Conservation (phyloP, 2,888 invertebrate species). For the Sericinus montela region DNA sequence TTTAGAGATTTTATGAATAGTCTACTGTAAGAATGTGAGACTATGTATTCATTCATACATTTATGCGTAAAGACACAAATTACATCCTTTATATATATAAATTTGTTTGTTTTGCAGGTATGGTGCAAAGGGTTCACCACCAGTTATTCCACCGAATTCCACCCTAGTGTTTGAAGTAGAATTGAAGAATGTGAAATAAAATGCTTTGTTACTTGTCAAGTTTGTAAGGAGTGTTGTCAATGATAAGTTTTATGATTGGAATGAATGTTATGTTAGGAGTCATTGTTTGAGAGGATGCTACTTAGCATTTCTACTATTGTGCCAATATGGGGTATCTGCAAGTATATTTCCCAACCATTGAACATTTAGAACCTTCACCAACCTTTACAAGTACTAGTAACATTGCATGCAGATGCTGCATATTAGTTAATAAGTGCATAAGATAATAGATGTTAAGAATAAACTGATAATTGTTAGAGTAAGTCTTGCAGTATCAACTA, state of each 20-base stretch:
- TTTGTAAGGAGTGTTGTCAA: not conserved
- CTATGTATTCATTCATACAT: no score
- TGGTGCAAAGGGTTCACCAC: slow-evolving; percentile 87
- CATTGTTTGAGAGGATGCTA: slow-evolving; percentile 40
- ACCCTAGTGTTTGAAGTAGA: slow-evolving; percentile 94
- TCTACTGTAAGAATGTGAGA: no score
- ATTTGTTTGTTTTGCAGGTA: slow-evolving; percentile 83
- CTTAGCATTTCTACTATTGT: slow-evolving; percentile 30
- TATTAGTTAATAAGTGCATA: slow-evolving; percentile 32
- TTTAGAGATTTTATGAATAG: no score
- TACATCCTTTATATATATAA: no score
- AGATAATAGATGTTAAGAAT: slow-evolving; percentile 26
- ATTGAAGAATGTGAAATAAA: slow-evolving; percentile 87
- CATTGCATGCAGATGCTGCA: slow-evolving; percentile 36
- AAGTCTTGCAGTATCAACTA: not conserved
- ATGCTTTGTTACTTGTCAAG: slow-evolving; percentile 2
- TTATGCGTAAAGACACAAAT: no score
- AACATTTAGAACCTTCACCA: not conserved
- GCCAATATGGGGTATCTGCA: slow-evolving; percentile 32
- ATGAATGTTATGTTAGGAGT: slow-evolving; percentile 40
- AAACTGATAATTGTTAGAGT: slow-evolving; percentile 19
- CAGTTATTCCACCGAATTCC: slow-evolving; percentile 92
- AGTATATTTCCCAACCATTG: slow-evolving; percentile 4
- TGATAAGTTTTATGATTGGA: slow-evolving; percentile 22
- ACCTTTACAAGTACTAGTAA: not conserved